Evolutionary conservation across 2,113 vertebrate species (phyloP), one percentile per base, ranked within the genome.

Genomic region (Epinephelus moara): DNA sequence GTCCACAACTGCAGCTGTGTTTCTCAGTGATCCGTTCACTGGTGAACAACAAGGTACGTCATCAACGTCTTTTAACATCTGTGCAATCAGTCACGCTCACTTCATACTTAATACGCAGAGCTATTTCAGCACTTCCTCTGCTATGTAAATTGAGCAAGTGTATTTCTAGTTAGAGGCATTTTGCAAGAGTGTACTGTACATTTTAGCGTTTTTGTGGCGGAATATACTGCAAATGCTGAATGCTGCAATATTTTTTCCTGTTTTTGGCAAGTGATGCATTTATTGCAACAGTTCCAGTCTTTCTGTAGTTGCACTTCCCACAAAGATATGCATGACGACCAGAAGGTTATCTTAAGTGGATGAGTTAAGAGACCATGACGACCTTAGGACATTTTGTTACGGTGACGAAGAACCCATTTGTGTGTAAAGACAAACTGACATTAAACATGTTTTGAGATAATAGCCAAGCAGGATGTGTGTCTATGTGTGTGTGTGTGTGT

Each of bases 151-250:
- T 85, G 81, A 61, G 82, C 69, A 93, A 89, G 60, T 56, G 17
- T 15, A 50, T 69, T 92, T 92, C 90, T 80, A 71, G 77, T 85
- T 56, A 90, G 55, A 80, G 71, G 13, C 27, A 61, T 90, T 83
- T 82, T 82, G 91, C 55, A 90, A 93, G 63, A 25, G 17, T 23
- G 63, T 72, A 60, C 27, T 80, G 67, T 56, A 82, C 61, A 10
- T 60, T 52, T n/a, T 75, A 45, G 18, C 70, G 11, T 71, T 2
- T 70, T 30, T 50, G 18, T 78, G 76, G 57, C 21, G 4, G 59
- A 17, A 81, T 70, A 47, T 23, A 66, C 27, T 67, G 61, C 52
- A 71, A 70, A 85, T 7, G 25, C 17, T 17, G 13, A 6, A 25
- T 91, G 80, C 77, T 23, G 78, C 72, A 92, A 90, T 61, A 12